Conservation (phyloP, 64 coral and sea anemone species). For the Actinia equina region DNA sequence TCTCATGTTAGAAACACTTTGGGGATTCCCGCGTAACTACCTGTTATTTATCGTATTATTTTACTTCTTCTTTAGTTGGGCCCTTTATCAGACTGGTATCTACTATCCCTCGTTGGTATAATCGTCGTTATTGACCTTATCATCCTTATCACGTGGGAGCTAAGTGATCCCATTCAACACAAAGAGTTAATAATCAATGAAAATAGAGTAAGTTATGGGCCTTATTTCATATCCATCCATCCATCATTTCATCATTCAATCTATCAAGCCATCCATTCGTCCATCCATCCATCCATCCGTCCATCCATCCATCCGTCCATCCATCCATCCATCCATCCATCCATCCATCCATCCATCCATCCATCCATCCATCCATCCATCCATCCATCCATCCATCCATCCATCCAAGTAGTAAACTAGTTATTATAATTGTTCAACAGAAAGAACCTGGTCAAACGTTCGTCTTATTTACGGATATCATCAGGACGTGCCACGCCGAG, state of each 20-base stretch:
- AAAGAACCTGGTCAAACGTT: conserved; percentile 8
- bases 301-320: too few species aligned
- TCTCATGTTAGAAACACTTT: too few species aligned
- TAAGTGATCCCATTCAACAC: conserved; percentile 49
- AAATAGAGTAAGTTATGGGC: not conserved
- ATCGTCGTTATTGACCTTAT: conserved; percentile 74
- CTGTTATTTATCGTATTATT: not conserved
- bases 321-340: too few species aligned
- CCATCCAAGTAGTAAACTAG: too few species aligned
- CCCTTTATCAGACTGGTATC: conserved; percentile 80
- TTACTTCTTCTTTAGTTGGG: conserved; percentile 42
- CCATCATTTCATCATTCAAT: not conserved
- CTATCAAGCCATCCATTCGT: too few species aligned
- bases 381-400: too few species aligned
- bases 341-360: too few species aligned
- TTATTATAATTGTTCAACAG: conserved; percentile 14
- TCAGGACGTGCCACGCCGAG: conserved; percentile 56
- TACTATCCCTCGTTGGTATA: conserved; percentile 56
- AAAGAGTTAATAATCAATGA: not conserved
- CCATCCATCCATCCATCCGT: too few species aligned
- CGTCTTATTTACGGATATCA: conserved; percentile 4
- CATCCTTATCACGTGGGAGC: conserved; percentile 72
- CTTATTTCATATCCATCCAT: not conserved
- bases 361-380: too few species aligned
- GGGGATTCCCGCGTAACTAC: too few species aligned